Evolutionary conservation across 2,797 vertebrate genomes (phyloP), one percentile per base, ranked within the genome.

Genomic region (Gorsachius magnificus): DNA sequence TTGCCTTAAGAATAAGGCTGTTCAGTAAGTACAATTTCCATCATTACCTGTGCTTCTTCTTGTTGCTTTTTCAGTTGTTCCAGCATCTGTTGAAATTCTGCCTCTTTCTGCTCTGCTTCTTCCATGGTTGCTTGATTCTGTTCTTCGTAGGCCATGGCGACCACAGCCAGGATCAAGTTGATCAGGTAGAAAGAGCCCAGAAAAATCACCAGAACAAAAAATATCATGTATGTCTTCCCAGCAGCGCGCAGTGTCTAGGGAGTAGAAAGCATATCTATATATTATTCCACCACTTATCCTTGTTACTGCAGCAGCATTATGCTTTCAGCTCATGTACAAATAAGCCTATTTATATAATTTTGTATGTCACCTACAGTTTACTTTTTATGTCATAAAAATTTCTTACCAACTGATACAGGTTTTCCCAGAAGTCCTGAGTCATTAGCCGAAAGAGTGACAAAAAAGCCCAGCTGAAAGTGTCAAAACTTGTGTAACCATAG

Each of bases 391-490:
- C 22, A 90, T 51, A 35, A 58, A 78, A 88, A n/a, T 43, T 72
- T 87, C 69, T 95, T 96, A 99, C 99, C 99, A 99, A 97, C 93
- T 99, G 99, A 90, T 99, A 99, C 88, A 99, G 99, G 68, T 98
- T 99, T 95, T 99, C 99, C 99, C 99, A 99, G 96, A 82, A 99
- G 95, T 99, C 99, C 94, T 99, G 99, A 96, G 99, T 99, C 99
- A 99, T 99, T 69, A 99, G 98, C 91, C 99, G 98, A 96, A 99
- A 99, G 20, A 99, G 98, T 26, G 99, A 98, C 64, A 99, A 98
- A 81, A 99, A 99, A 72, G 99, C 99, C 99, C 99, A 99, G 13
- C 99, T 99, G 92, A 99, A 99, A 5, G 98, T 98, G 88, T 99
- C 99, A 96, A 99, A 99, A 95, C 99, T 99, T 80, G 99, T 99